phyloP scores from a whole-genome alignment of 2,113 vertebrate species.

The Suncus etruscus region DNA sequence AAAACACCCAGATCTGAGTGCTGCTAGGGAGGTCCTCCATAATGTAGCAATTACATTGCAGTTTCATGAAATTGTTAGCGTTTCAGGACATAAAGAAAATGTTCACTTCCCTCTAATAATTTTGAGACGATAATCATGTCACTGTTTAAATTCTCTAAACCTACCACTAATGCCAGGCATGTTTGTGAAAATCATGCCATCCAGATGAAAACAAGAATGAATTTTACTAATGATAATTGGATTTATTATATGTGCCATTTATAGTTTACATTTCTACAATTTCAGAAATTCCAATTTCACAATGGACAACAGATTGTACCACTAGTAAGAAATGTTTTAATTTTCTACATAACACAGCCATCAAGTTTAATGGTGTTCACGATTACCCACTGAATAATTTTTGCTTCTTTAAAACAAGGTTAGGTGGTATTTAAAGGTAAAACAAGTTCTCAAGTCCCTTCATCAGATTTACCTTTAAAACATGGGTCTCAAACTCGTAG shows the following conservation, averaged over 20 bases:
- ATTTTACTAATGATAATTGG: slow-evolving; percentile 31
- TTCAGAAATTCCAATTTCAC: slow-evolving; percentile 55
- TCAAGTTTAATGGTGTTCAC: not conserved
- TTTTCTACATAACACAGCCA: slow-evolving; percentile 23
- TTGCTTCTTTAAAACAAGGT: slow-evolving; percentile 51
- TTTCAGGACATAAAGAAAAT: slow-evolving; percentile 28
- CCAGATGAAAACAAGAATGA: not conserved
- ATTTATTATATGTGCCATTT: not conserved
- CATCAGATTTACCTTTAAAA: slow-evolving; percentile 53
- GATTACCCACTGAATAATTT: slow-evolving; percentile 25
- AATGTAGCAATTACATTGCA: slow-evolving; percentile 36
- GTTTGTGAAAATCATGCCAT: not conserved
- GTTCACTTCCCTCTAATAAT: slow-evolving; percentile 31
- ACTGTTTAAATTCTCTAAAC: not conserved
- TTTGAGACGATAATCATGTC: slow-evolving; percentile 33
- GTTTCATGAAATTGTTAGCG: slow-evolving; percentile 2
- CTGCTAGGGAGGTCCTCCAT: not conserved
- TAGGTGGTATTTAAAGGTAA: too few relatives aligned
- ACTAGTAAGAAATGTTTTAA: slow-evolving; percentile 36
- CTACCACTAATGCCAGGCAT: not conserved
- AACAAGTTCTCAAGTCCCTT: slow-evolving; percentile 15
- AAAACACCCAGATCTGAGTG: too few relatives aligned
- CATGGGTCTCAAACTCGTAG: too few relatives aligned
- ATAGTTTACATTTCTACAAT: slow-evolving; percentile 18
- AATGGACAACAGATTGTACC: slow-evolving; percentile 19